Base-by-base conservation (phyloP, 2,113 vertebrate genomes). In the Zapus hudsonius region DNA sequence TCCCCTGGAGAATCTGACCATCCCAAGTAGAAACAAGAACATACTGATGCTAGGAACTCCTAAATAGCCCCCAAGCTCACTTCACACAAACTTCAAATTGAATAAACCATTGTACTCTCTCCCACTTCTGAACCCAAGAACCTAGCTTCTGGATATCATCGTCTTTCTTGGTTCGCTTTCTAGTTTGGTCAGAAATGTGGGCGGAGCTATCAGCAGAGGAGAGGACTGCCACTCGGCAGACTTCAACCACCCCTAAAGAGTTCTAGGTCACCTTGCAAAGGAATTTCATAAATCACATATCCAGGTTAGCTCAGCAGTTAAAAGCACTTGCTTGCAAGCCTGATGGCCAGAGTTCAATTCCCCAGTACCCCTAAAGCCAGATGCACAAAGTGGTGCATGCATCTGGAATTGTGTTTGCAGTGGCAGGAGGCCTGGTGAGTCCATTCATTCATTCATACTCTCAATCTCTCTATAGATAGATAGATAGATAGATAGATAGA, bases 131-230 rank as follows among this genome's bases (percentile, higher is more conserved):
- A 29, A n/a, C 42, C 47, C 33, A 44, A 44, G 23, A 31, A 16
- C 31, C 75, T 42, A 52, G 15, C 67, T 81, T 63, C 67, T 72
- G 33, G 31, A 20, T 36, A 52, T 27, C 66, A 19, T 12, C n/a
- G 8, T 25, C 33, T 63, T 82, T 40, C 52, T 38, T 81, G 36
- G 16, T 29, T 61, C n/a, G n/a, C 55, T 33, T 31, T 87, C 38
- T 73, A 38, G 31, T 72, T 47, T 44, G 16, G 22, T 36, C 61
- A 38, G 38, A 72, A 22, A 16, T 89, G 27, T 80, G 61, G 89
- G 98, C 93, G 98, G 99, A 97, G 98, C 98, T 96, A 98, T 98
- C 96, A 98, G 96, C 98, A 98, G 98, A 98, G n/a, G n/a, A 98
- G 96, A 98, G 67, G 98, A 99, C 98, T 99, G 98, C 98, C 98